Evolutionary conservation across 2,888 invertebrate genomes (phyloP).

Genomic region (Erpobdella octoculata): DNA sequence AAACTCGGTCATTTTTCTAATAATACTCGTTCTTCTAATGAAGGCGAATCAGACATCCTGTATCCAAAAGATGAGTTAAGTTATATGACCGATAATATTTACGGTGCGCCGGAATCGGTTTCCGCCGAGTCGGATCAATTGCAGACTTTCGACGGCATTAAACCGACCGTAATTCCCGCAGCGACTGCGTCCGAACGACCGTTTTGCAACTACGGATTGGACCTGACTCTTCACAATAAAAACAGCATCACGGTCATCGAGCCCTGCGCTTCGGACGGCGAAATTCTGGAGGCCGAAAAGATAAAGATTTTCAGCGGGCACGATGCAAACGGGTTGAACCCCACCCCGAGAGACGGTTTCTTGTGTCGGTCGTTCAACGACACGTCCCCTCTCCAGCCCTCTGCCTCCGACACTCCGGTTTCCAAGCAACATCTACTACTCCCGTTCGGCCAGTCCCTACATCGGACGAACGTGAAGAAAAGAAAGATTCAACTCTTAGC

Average conservation of each 20-base stretch:
- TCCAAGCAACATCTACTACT: background rate
- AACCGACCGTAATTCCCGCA: background rate
- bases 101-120: background rate
- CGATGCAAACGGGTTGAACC: background rate
- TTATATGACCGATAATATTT: too few species aligned
- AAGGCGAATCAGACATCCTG: background rate
- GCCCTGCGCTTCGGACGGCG: background rate
- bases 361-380: background rate
- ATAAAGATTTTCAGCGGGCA: background rate
- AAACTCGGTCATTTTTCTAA: background rate
- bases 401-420: background rate
- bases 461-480: constrained; percentile 1
- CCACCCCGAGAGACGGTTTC: background rate
- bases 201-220: background rate
- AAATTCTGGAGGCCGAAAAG: background rate
- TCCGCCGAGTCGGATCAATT: background rate
- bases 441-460: background rate
- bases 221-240: background rate
- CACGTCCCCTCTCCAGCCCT: background rate
- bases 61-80: too few species aligned
- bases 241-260: background rate
- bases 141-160: background rate
- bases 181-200: background rate
- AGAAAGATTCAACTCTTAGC: constrained; percentile 3
- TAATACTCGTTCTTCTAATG: background rate